Percentiles rank a stretch among this genome's conserved stretches.
phyloP scores from a whole-genome alignment of 2,797 vertebrate species.

The Momotus momota region DNA sequence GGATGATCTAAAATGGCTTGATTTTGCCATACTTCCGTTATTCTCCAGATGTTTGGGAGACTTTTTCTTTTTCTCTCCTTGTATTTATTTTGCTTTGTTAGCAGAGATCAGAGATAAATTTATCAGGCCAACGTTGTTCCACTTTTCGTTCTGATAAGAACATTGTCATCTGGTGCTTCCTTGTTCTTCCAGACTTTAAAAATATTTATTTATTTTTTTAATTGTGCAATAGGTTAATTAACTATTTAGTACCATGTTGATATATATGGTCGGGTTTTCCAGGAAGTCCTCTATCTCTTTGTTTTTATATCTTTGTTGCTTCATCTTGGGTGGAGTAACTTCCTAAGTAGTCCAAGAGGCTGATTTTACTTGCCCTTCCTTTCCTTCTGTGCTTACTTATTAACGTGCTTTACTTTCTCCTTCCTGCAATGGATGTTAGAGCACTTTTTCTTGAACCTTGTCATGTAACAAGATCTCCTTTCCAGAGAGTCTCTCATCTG shows the following conservation, averaged over 20 bases:
- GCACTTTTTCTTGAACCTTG: background rate
- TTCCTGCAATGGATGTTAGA: background rate
- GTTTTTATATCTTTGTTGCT: constrained; percentile 8
- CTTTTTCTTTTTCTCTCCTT: background rate
- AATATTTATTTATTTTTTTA: constrained; percentile 31
- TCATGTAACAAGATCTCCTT: background rate
- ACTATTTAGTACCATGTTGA: constrained; percentile 29
- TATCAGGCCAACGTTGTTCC: background rate
- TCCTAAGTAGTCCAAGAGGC: background rate
- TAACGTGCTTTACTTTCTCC: background rate
- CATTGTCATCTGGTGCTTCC: constrained; percentile 8
- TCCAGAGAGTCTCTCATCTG: background rate
- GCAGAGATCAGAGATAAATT: background rate
- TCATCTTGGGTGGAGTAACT: constrained; percentile 1
- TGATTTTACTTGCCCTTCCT: constrained; percentile 15
- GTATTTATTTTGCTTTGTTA: constrained; percentile 34
- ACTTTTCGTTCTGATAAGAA: background rate
- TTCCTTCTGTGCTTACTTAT: background rate
- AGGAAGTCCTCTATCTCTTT: constrained; percentile 33
- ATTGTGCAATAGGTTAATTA: constrained; percentile 55
- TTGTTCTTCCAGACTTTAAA: constrained; percentile 9
- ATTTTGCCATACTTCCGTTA: background rate
- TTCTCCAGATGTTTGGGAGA: background rate
- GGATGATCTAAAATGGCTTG: background rate
- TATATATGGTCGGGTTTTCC: constrained; percentile 35